Conservation (phyloP, 1,140 invertebrate genomes). For the Maniola jurtina region DNA sequence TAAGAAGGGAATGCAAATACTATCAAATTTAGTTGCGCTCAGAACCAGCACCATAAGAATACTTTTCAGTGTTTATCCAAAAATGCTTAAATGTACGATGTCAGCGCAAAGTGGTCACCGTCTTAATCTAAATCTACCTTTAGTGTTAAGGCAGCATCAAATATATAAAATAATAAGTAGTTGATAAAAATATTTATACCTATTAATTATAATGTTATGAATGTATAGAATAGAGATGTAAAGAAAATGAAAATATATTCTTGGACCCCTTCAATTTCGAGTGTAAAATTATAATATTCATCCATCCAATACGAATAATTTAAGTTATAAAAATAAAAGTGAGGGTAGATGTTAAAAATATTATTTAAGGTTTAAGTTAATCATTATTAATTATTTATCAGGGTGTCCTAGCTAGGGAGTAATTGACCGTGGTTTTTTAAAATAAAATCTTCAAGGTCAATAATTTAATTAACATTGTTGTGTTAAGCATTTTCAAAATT, state of each 20-base stretch:
- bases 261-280: neutral
- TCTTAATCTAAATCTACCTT: neutral
- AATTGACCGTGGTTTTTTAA: neutral
- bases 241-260: constrained; percentile 25
- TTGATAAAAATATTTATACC: constrained; percentile 19
- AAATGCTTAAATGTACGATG: too few relatives aligned
- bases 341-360: neutral
- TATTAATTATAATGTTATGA: constrained; percentile 43
- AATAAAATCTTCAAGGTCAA: neutral
- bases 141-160: neutral
- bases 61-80: too few relatives aligned
- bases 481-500: too few relatives aligned
- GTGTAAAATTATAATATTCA: constrained; percentile 3
- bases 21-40: too few relatives aligned
- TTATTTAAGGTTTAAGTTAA: neutral
- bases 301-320: constrained; percentile 7
- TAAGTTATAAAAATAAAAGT: neutral
- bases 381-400: neutral
- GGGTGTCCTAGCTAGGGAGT: neutral
- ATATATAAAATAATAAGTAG: constrained; percentile 25
- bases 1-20: too few relatives aligned
- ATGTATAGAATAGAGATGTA: constrained; percentile 44
- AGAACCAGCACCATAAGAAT: too few relatives aligned
- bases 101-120: too few relatives aligned
- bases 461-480: neutral